Percentiles rank a stretch among this genome's conserved stretches.
Evolutionary conservation across 2,888 invertebrate genomes (phyloP).

Genomic region (Trichopria drosophilae): DNA sequence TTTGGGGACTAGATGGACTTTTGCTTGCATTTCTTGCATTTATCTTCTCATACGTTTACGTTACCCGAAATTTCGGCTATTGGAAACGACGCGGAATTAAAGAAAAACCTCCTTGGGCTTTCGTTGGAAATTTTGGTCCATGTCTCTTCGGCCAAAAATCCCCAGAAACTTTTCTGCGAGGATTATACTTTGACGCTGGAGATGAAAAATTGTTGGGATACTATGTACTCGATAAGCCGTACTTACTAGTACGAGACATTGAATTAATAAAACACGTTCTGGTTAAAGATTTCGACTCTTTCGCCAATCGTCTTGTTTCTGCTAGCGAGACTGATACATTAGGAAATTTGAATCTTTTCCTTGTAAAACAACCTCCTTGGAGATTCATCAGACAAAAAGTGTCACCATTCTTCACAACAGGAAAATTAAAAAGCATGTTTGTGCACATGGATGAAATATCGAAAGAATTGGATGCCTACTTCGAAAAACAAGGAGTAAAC

Average conservation of each 20-base stretch:
- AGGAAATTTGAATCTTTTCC: conserved; percentile 57
- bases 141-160: conserved; percentile 46
- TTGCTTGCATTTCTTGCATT: no score
- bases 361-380: conserved; percentile 58
- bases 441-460: conserved; percentile 42
- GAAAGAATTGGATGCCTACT: conserved; percentile 36
- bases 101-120: conserved; percentile 50
- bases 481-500: conserved; percentile 33
- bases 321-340: conserved; percentile 54
- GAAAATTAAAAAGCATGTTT: conserved; percentile 48
- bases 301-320: conserved; percentile 50
- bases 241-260: conserved; percentile 55
- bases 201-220: conserved; percentile 53
- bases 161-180: conserved; percentile 51
- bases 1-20: no score
- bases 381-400: conserved; percentile 56
- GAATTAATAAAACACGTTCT: conserved; percentile 58
- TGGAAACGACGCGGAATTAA: conserved; percentile 55
- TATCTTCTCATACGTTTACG: conserved; percentile 44
- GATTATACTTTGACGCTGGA: conserved; percentile 49
- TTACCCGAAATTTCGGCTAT: conserved; percentile 46
- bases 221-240: conserved; percentile 57
- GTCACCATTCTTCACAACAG: conserved; percentile 58
- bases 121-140: conserved; percentile 57
- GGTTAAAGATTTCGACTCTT: conserved; percentile 59